A percentile compares a stretch with the other conserved stretches of the same genome.
Conservation (phyloP, 2,113 vertebrate species). For the Chloroceryle aenea region DNA sequence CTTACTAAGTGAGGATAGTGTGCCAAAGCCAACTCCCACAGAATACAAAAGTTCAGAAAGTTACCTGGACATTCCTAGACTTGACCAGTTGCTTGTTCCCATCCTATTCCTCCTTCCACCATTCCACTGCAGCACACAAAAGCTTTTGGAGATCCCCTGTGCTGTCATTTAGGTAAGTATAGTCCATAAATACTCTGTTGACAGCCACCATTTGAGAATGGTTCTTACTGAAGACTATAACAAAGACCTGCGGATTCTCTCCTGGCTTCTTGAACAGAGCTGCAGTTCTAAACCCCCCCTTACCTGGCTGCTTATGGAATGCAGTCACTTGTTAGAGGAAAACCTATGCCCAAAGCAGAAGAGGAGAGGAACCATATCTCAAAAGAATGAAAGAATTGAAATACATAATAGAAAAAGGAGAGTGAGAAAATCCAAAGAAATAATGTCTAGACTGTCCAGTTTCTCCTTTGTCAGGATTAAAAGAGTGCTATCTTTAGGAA, state of each 20-base stretch:
- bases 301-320: background rate
- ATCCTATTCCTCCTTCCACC: background rate
- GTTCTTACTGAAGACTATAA: background rate
- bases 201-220: background rate
- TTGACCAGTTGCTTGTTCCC: background rate
- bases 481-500: conserved; percentile 51
- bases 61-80: background rate
- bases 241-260: background rate
- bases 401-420: background rate
- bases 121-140: background rate
- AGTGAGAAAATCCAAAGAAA: conserved; percentile 49
- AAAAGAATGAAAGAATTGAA: background rate
- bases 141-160: background rate
- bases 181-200: background rate
- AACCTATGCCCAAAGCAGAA: background rate
- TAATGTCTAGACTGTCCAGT: conserved; percentile 25
- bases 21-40: background rate
- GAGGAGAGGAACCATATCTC: background rate
- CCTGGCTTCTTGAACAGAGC: conserved; percentile 46
- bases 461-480: conserved; percentile 54
- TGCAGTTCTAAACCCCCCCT: background rate
- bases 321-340: background rate
- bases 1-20: background rate
- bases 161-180: background rate
- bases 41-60: background rate